phyloP scores from a whole-genome alignment of 1,140 invertebrate genomes.

The Drosophila malerkotliana region DNA sequence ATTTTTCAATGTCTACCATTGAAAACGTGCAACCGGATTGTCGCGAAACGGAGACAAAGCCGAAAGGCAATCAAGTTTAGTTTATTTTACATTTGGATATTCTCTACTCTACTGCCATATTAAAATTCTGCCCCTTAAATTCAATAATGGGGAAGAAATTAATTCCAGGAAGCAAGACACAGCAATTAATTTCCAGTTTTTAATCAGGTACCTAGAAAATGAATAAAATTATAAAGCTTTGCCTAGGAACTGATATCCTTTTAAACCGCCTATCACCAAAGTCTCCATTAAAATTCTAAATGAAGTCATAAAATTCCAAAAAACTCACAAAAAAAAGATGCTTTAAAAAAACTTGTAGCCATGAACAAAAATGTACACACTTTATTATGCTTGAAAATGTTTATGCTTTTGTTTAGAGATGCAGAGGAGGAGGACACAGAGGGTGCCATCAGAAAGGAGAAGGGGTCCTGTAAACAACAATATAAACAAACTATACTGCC shows the following conservation, averaged over 20 bases:
- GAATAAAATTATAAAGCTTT: no score
- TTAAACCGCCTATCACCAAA: neutral
- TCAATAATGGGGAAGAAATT: neutral
- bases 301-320: constrained; percentile 71
- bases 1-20: constrained; percentile 74
- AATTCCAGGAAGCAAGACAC: no score
- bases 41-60: constrained; percentile 20
- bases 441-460: neutral
- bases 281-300: constrained; percentile 45
- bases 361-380: constrained; percentile 64
- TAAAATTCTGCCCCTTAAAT: constrained; percentile 24
- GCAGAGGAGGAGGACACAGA: neutral
- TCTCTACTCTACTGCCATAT: constrained; percentile 16
- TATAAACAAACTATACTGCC: constrained; percentile 55
- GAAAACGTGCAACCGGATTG: constrained; percentile 63
- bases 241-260: no score
- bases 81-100: constrained; percentile 27
- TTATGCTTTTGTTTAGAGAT: constrained; percentile 51
- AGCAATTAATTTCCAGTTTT: neutral
- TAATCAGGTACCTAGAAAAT: neutral
- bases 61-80: constrained; percentile 17
- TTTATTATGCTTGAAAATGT: constrained; percentile 74
- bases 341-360: constrained; percentile 52
- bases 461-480: constrained; percentile 36
- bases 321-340: constrained; percentile 35